Evolutionary conservation across 2,797 vertebrate species (phyloP).

Genomic region (Labeo calbasu): DNA sequence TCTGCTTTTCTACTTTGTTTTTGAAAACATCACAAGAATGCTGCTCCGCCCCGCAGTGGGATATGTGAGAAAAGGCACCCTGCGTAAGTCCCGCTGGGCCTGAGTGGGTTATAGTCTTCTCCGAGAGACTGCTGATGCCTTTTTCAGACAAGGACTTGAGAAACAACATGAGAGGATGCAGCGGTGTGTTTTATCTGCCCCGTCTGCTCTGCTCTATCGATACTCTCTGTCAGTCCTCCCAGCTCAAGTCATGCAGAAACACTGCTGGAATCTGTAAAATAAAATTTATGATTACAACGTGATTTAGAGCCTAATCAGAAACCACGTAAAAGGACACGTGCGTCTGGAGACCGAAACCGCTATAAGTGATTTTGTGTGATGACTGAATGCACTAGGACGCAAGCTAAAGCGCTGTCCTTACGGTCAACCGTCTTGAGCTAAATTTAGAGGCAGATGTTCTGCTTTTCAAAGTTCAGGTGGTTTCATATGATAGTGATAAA

Average conservation of each 20-base stretch:
- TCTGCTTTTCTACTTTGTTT: slow-evolving; percentile 59
- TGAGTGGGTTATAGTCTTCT: slow-evolving; percentile 53
- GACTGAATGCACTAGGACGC: slow-evolving; percentile 1
- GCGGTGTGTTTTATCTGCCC: slow-evolving; percentile 48
- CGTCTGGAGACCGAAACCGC: slow-evolving; percentile 7
- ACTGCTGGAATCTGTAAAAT: slow-evolving; percentile 31
- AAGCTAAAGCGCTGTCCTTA: not conserved
- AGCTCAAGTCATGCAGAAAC: slow-evolving; percentile 33
- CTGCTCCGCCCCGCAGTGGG: slow-evolving; percentile 40
- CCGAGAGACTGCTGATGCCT: slow-evolving; percentile 56
- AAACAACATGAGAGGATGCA: slow-evolving; percentile 50
- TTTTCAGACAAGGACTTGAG: slow-evolving; percentile 60
- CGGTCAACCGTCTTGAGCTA: slow-evolving; percentile 6
- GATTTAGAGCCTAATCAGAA: slow-evolving; percentile 32
- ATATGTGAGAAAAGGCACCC: slow-evolving; percentile 56
- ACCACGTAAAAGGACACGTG: slow-evolving; percentile 16
- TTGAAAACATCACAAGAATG: slow-evolving; percentile 61
- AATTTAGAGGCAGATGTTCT: slow-evolving; percentile 25
- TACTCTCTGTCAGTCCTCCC: slow-evolving; percentile 18
- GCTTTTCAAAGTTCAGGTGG: not conserved
- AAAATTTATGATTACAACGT: slow-evolving; percentile 18
- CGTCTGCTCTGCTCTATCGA: slow-evolving; percentile 40
- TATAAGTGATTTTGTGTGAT: slow-evolving; percentile 25
- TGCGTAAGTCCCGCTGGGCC: slow-evolving; percentile 46
- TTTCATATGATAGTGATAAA: slow-evolving; percentile 25